Percentiles rank a stretch among this genome's conserved stretches.
Conservation (phyloP, 2,797 vertebrate genomes). For the Alcedo atthis region DNA sequence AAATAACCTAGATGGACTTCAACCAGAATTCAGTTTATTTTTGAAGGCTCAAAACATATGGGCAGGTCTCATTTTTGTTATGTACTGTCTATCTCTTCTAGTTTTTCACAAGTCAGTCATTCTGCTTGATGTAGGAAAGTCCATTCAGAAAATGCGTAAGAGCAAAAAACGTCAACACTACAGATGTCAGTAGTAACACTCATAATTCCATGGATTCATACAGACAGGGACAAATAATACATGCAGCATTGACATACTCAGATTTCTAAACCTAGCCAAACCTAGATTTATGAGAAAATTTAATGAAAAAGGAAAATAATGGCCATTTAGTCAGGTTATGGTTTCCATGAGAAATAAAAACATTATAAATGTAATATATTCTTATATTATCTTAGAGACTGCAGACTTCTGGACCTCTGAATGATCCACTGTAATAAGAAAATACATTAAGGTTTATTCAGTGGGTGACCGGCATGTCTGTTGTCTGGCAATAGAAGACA, state of each 20-base stretch:
- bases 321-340: not conserved
- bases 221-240: not conserved
- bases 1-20: not conserved
- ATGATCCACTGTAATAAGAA: not conserved
- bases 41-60: not conserved
- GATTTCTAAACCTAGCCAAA: not conserved
- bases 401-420: not conserved
- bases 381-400: not conserved
- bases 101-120: not conserved
- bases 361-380: not conserved
- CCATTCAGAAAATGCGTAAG: not conserved
- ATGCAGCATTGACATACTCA: not conserved
- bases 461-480: not conserved
- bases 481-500: not conserved
- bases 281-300: not conserved
- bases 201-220: not conserved
- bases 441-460: not conserved
- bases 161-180: not conserved
- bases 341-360: conserved; percentile 13
- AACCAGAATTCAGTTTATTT: not conserved
- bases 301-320: not conserved
- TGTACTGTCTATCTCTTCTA: not conserved
- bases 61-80: not conserved
- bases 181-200: not conserved
- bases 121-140: not conserved